Base-by-base conservation (phyloP, 2,797 vertebrate genomes). In the Anabas testudineus region DNA sequence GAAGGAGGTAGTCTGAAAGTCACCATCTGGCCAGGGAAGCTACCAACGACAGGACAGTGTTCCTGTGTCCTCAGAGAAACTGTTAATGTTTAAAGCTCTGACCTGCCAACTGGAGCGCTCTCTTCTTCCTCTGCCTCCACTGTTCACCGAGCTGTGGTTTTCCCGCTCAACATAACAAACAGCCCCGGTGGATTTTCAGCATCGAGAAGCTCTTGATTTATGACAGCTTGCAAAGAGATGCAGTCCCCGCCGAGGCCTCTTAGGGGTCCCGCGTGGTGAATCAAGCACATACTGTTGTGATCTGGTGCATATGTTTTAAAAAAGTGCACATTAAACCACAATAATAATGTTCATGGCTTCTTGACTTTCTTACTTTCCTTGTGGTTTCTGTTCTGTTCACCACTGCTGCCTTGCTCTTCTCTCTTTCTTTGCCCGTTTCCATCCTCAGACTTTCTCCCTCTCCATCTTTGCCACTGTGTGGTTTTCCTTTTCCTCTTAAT, bases 161-260 rank as follows among this genome's bases (percentile, higher is more conserved):
- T 36, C 67, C 73, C 46, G 26, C 68, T 63, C 32, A 4, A 66
- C 65, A n/a, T 68, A 58, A 76, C 74, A 63, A 56, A 52, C 78
- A 66, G 66, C 56, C 74, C 65, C 56, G 0, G 49, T 61, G 76
- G 74, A 75, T 37, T 56, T 74, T 62, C 55, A 68, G 53, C 78
- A 24, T 39, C 6, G 56, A 51, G 71, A 56, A 80, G 67, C 57
- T 37, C 61, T 75, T 79, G 77, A 82, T 84, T 82, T 67, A 70
- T 62, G 67, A 66, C 73, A 73, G 55, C 26, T 32, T 18, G 53
- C 56, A 26, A 2, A n/a, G 22, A 43, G 9, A 55, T 22, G 5
- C 7, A 12, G 43, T 21, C 54, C 51, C 58, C 56, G 14, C 49
- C 21, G 64, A 64, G 65, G 56, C 37, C 46, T 4, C 45, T 49